Percentiles rank a stretch among this genome's conserved stretches.
These are phyloP conservation scores for Agriotes lineatus DNA, from an alignment of 2,888 invertebrate species.

Conservation along the genomic window DNA sequence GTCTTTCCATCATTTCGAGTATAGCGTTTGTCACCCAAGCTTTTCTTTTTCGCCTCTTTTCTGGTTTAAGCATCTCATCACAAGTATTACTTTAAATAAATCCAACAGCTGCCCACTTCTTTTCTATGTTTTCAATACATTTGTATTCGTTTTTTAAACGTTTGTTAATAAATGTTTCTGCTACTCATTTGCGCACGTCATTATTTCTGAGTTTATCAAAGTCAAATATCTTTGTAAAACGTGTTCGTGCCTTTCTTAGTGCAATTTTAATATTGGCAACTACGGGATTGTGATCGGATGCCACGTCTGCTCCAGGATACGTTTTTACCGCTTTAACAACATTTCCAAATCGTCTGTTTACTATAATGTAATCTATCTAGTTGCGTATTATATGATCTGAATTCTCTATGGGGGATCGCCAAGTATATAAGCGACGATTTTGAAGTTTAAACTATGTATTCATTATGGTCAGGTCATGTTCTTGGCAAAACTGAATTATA, in stretches of 20 bases:
- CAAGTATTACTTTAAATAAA: neutral
- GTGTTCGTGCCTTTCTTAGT: conserved; percentile 16
- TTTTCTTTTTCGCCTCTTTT: neutral
- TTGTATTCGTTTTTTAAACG: neutral
- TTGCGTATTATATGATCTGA: conserved; percentile 7
- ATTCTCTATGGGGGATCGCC: neutral
- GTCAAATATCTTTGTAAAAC: neutral
- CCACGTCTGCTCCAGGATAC: conserved; percentile 38
- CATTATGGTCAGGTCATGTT: neutral
- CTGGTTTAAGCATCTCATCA: neutral
- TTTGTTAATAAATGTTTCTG: neutral
- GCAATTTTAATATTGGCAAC: conserved; percentile 20
- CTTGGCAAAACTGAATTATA: neutral
- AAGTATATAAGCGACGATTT: neutral
- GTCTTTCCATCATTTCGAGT: neutral
- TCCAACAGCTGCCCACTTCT: neutral
- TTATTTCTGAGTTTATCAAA: neutral
- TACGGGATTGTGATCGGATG: conserved; percentile 32
- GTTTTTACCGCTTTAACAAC: conserved; percentile 20
- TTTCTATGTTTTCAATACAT: neutral
- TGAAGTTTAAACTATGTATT: neutral
- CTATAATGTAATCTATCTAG: conserved; percentile 40
- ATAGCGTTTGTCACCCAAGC: neutral
- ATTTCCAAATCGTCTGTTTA: conserved; percentile 36
- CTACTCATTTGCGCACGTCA: neutral